Evolutionary conservation across 2,888 invertebrate species (phyloP).

Genomic region (Phytoseiulus persimilis): DNA sequence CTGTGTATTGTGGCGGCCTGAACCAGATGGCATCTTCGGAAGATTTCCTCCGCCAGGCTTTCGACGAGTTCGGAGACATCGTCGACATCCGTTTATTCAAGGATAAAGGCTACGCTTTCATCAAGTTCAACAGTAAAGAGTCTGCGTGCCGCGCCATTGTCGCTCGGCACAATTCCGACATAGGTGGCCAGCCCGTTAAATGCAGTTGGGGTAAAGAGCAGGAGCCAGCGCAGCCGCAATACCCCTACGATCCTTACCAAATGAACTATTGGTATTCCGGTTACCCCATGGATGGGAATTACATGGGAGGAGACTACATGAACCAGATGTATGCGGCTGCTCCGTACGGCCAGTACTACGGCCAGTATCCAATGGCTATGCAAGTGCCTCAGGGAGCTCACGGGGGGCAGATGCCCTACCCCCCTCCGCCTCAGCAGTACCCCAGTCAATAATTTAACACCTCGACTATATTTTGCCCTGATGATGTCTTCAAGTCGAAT

Average conservation of each 20-base stretch:
- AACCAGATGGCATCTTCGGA: constrained; percentile 48
- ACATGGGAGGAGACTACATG: constrained; percentile 38
- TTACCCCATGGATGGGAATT: not conserved
- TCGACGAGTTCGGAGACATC: constrained; percentile 53
- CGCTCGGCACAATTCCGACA: constrained; percentile 52
- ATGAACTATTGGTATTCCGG: constrained; percentile 36
- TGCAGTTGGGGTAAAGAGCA: constrained; percentile 55
- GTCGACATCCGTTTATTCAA: constrained; percentile 54
- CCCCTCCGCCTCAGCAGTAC: constrained; percentile 26
- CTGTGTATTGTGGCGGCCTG: constrained; percentile 55
- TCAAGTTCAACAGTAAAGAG: constrained; percentile 54
- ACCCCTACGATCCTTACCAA: constrained; percentile 28
- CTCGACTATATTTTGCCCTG: not conserved
- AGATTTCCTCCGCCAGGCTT: constrained; percentile 53
- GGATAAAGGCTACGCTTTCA: constrained; percentile 55
- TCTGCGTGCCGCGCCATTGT: constrained; percentile 54
- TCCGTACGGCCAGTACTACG: constrained; percentile 34
- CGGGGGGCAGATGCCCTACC: constrained; percentile 25
- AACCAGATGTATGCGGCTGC: constrained; percentile 32
- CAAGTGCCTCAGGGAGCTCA: constrained; percentile 19
- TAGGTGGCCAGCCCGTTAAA: constrained; percentile 53
- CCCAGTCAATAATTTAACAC: constrained; percentile 15
- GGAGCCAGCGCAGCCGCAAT: constrained; percentile 18
- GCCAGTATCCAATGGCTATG: constrained; percentile 29
- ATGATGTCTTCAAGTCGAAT: not conserved